A percentile compares a stretch with the other conserved stretches of the same genome.
Conservation (phyloP, 1,140 invertebrate genomes). For the Dicyema japonicum region DNA sequence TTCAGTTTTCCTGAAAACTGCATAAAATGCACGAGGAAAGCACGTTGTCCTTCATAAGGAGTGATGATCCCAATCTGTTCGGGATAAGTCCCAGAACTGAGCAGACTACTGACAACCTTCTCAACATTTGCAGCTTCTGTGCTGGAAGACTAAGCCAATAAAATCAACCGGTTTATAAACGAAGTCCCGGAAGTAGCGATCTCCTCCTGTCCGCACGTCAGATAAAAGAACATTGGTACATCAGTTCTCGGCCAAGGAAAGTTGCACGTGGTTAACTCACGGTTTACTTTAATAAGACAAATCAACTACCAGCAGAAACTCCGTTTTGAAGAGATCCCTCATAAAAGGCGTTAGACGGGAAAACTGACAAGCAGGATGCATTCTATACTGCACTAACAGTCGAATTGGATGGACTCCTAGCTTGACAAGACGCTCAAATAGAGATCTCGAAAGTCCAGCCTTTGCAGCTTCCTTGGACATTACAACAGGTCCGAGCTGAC, state of each 20-base stretch:
- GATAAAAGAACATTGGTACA: conserved; percentile 93
- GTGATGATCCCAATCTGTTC: conserved; percentile 98
- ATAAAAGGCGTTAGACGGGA: conserved; percentile 97
- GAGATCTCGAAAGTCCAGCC: conserved; percentile 71
- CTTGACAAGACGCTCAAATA: conserved; percentile 82
- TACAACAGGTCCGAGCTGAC: conserved; percentile 79
- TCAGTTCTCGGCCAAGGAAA: conserved; percentile 86
- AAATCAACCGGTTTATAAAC: conserved; percentile 40
- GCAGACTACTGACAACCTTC: conserved; percentile 57
- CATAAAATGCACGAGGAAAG: conserved; percentile 87
- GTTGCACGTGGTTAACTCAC: conserved; percentile 53
- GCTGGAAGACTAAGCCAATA: conserved; percentile 15
- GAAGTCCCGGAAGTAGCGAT: conserved; percentile 89
- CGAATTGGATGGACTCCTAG: conserved; percentile 69
- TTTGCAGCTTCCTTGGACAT: conserved; percentile 96
- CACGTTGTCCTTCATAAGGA: conserved; percentile 89
- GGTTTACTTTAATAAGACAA: conserved; percentile 32
- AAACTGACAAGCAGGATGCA: conserved; percentile 75
- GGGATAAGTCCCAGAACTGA: conserved; percentile 68
- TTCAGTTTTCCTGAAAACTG: conserved; percentile 85
- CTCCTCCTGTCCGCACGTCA: conserved; percentile 80
- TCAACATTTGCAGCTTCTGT: conserved; percentile 94
- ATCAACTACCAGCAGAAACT: conserved; percentile 36
- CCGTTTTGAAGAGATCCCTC: conserved; percentile 92
- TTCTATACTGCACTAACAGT: conserved; percentile 85